These are phyloP conservation scores for Aegithalos caudatus DNA, from an alignment of 2,113 vertebrate species.

Conservation along the genomic window DNA sequence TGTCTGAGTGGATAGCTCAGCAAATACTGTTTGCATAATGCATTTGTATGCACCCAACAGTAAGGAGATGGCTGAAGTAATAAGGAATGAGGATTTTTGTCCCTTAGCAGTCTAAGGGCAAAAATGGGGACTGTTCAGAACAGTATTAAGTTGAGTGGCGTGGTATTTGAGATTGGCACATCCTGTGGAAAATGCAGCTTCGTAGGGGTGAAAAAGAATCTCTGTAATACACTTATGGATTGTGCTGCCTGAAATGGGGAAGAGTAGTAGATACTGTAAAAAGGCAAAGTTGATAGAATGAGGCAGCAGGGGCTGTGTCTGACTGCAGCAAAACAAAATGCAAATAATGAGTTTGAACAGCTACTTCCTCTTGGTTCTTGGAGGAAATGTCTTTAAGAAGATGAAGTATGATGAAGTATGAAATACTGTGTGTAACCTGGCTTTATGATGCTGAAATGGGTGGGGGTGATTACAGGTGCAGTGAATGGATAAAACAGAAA, in stretches of 20 bases:
- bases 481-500: not conserved
- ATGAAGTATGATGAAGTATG: not conserved
- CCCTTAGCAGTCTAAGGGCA: not conserved
- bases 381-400: not conserved
- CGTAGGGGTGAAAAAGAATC: not conserved
- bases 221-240: fast-evolving
- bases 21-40: not conserved
- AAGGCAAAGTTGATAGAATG: not conserved
- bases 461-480: not conserved
- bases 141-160: not conserved
- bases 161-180: not conserved
- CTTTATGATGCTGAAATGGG: not conserved
- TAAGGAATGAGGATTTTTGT: not conserved
- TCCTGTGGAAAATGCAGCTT: not conserved
- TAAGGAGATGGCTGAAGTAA: not conserved
- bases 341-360: not conserved
- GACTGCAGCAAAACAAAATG: not conserved
- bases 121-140: not conserved
- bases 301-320: not conserved
- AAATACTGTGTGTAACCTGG: not conserved
- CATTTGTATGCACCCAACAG: not conserved
- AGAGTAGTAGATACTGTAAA: not conserved
- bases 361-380: not conserved
- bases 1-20: not conserved
- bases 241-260: not conserved